phyloP scores from a whole-genome alignment of 1,140 invertebrate species.

The Zeugodacus cucurbitae region DNA sequence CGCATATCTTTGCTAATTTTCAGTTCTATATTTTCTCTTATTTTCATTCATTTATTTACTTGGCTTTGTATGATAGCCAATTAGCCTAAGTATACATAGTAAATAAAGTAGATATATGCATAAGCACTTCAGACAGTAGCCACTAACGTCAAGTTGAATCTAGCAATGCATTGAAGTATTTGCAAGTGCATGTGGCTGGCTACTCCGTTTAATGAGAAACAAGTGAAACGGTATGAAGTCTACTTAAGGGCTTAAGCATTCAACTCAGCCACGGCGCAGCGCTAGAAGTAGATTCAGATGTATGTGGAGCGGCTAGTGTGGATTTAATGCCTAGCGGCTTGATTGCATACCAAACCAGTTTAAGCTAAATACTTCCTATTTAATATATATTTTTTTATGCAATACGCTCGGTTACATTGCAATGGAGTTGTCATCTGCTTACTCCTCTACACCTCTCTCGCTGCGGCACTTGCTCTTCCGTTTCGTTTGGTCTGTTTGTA shows the following conservation, averaged over 20 bases:
- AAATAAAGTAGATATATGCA: neutral
- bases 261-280: neutral
- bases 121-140: conserved; percentile 3
- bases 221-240: conserved; percentile 9
- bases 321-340: conserved; percentile 18
- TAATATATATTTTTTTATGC: neutral
- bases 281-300: neutral
- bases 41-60: conserved; percentile 3
- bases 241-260: conserved; percentile 35
- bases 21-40: neutral
- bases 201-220: conserved; percentile 32
- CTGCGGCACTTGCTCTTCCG: neutral
- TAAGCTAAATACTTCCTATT: conserved; percentile 27
- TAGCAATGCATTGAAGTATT: neutral
- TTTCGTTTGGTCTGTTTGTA: neutral
- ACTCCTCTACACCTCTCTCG: neutral
- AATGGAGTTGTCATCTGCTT: neutral
- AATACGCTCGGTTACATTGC: neutral
- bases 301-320: neutral
- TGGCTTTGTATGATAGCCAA: conserved; percentile 13
- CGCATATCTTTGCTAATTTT: neutral
- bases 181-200: neutral
- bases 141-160: neutral
- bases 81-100: conserved; percentile 15
- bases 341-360: conserved; percentile 32